Evolutionary conservation across 2,113 vertebrate species (phyloP).

Genomic region (Azemiops feae): DNA sequence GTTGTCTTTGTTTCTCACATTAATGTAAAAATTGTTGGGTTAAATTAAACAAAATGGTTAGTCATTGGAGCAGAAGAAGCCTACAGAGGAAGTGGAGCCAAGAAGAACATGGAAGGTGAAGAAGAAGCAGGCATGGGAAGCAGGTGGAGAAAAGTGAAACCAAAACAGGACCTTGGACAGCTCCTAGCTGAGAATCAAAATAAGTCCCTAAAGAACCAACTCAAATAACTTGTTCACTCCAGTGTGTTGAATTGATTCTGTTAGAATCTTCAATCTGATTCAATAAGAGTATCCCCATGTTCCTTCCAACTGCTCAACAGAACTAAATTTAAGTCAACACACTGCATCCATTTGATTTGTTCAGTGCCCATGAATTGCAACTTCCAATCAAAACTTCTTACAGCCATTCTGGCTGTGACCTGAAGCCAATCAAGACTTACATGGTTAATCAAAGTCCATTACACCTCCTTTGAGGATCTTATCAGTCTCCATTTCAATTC

Average conservation of each 20-base stretch:
- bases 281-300: background rate
- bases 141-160: background rate
- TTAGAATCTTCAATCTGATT: background rate
- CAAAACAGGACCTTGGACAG: background rate
- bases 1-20: background rate
- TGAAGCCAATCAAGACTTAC: background rate
- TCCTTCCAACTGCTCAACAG: background rate
- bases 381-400: background rate
- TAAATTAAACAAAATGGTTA: background rate
- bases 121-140: background rate
- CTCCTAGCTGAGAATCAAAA: background rate
- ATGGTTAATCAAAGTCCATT: background rate
- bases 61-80: background rate
- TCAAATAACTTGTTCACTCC: background rate
- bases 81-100: background rate
- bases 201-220: background rate
- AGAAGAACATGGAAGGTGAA: background rate
- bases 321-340: background rate
- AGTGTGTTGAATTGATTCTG: background rate
- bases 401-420: background rate
- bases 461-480: background rate
- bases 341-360: background rate
- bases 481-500: background rate
- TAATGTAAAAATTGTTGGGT: background rate
- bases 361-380: background rate